These are phyloP conservation scores for Axea sp. DNA, from an alignment of 2,888 invertebrate genomes.

Conservation along the genomic window DNA sequence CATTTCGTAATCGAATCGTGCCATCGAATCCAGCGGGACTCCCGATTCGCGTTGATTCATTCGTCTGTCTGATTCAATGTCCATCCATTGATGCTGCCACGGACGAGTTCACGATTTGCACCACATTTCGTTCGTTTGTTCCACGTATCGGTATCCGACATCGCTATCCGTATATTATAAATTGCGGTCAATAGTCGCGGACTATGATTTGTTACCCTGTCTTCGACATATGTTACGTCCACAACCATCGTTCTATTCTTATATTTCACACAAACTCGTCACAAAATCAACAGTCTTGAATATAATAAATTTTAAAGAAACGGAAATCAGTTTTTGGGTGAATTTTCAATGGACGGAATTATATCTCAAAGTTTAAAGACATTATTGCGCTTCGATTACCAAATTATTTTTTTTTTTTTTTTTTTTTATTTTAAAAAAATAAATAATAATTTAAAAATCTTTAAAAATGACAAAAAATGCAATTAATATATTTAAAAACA, in stretches of 20 bases:
- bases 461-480: too few relatives aligned
- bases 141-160: conserved; percentile 73
- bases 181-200: conserved; percentile 73
- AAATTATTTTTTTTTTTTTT: too few relatives aligned
- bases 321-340: too few relatives aligned
- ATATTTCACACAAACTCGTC: conserved; percentile 44
- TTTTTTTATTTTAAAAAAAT: too few relatives aligned
- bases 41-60: conserved; percentile 63
- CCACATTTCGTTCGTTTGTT: conserved; percentile 74
- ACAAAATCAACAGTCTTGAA: conserved; percentile 23
- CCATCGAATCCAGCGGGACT: conserved; percentile 64
- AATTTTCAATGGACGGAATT: too few relatives aligned
- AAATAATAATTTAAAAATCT: too few relatives aligned
- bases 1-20: conserved; percentile 75
- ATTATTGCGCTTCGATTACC: too few relatives aligned
- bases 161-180: conserved; percentile 75
- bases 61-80: conserved; percentile 65
- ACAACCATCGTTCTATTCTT: conserved; percentile 21
- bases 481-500: too few relatives aligned
- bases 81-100: conserved; percentile 58
- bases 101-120: conserved; percentile 72
- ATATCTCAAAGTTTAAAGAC: too few relatives aligned
- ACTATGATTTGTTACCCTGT: conserved; percentile 74
- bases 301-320: conserved; percentile 42
- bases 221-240: conserved; percentile 67